A percentile compares a stretch with the other conserved stretches of the same genome.
Conservation (phyloP, 2,888 invertebrate species). For the Luperina testacea region DNA sequence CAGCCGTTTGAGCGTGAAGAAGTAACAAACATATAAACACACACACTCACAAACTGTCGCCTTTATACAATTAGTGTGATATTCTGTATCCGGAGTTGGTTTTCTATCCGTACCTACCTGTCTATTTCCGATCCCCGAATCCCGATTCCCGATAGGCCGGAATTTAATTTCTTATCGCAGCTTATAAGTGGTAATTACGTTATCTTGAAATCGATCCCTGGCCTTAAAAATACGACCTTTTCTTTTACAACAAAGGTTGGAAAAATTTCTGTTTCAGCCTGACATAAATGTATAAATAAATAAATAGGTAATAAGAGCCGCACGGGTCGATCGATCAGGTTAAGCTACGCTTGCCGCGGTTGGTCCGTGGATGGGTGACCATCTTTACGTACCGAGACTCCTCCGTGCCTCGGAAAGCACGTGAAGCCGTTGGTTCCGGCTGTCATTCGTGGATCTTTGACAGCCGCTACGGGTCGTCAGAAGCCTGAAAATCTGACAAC, state of each 20-base stretch:
- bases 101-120: conserved; percentile 12
- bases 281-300: not conserved
- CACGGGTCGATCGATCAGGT: not conserved
- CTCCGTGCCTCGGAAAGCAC: not conserved
- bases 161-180: conserved; percentile 49
- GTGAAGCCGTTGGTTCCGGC: not conserved
- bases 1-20: too few species aligned
- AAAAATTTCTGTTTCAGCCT: conserved; percentile 1
- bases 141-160: conserved; percentile 30
- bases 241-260: conserved; percentile 9
- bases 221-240: conserved; percentile 13
- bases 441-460: too few species aligned
- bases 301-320: not conserved
- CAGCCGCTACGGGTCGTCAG: not conserved
- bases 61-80: not conserved
- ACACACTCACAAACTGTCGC: too few species aligned
- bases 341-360: not conserved
- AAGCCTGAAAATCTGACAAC: not conserved
- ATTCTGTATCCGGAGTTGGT: not conserved
- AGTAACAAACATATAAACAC: too few species aligned
- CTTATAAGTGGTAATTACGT: conserved; percentile 34
- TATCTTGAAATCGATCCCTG: conserved; percentile 30
- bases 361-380: not conserved
- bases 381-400: not conserved
- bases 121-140: not conserved